Conservation (phyloP, 2,888 invertebrate species). For the Erynnis tages region DNA sequence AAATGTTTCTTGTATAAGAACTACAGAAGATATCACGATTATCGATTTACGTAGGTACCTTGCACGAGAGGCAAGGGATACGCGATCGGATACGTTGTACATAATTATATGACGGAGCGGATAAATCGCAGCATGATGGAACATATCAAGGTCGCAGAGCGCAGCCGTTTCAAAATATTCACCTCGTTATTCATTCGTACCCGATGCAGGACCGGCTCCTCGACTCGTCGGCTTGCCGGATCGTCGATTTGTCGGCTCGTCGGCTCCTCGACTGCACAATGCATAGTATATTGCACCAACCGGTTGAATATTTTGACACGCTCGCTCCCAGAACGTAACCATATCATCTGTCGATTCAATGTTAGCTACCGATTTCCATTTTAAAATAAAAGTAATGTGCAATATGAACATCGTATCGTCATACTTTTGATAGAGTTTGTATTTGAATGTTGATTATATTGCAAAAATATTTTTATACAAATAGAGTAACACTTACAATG, state of each 20-base stretch:
- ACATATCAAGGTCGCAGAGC: constrained; percentile 57
- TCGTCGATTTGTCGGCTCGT: neutral
- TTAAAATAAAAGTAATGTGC: constrained; percentile 55
- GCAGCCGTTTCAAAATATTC: constrained; percentile 49
- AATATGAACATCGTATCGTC: constrained; percentile 70
- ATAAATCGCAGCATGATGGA: constrained; percentile 48
- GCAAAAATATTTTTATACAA: constrained; percentile 80
- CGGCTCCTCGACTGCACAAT: neutral
- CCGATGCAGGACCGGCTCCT: neutral
- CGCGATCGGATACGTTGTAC: constrained; percentile 56
- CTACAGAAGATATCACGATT: constrained; percentile 58
- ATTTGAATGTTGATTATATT: constrained; percentile 79
- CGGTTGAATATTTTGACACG: constrained; percentile 41
- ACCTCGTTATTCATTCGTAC: constrained; percentile 35
- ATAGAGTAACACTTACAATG: constrained; percentile 66
- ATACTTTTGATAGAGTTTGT: constrained; percentile 78
- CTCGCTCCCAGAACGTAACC: constrained; percentile 36
- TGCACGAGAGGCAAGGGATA: constrained; percentile 47
- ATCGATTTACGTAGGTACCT: constrained; percentile 57
- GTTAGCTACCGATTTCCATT: constrained; percentile 45
- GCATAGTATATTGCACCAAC: constrained; percentile 26
- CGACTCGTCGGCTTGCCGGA: neutral
- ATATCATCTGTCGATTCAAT: constrained; percentile 51
- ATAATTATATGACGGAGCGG: constrained; percentile 50
- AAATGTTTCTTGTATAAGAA: constrained; percentile 80